Conservation (phyloP, 2,888 invertebrate species). For the Melipona beecheii region DNA sequence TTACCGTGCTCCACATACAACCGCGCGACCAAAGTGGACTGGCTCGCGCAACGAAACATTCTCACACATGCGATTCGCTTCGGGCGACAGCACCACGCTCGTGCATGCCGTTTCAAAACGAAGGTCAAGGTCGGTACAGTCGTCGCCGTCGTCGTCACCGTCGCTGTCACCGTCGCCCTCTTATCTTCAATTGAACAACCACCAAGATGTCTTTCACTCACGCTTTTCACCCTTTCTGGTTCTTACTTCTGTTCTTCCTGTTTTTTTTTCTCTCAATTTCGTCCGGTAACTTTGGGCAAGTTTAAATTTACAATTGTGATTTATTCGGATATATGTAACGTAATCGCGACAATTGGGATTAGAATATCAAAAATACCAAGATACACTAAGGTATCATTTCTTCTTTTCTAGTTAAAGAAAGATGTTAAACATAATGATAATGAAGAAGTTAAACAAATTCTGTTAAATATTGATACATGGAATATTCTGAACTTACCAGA, state of each 20-base stretch:
- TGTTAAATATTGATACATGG: background rate
- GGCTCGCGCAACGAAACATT: constrained; percentile 68
- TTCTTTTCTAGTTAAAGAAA: no score
- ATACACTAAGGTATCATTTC: no score
- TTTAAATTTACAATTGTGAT: no score
- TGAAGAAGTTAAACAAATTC: background rate
- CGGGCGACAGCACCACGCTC: constrained; percentile 66
- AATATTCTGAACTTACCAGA: background rate
- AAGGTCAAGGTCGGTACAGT: constrained; percentile 75
- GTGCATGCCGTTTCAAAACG: constrained; percentile 60
- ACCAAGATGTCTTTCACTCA: background rate
- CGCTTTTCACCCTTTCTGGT: background rate
- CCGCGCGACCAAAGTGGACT: constrained; percentile 61
- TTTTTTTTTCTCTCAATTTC: background rate
- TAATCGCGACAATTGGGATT: background rate
- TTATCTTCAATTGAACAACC: background rate
- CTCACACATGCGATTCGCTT: constrained; percentile 69
- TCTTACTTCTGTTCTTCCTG: no score
- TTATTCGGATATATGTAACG: background rate
- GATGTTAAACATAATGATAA: no score
- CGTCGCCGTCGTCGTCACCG: background rate
- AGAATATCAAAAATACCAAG: background rate
- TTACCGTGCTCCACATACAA: constrained; percentile 75
- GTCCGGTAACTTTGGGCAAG: background rate
- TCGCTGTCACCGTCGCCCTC: constrained; percentile 17